Evolutionary conservation across 2,888 invertebrate genomes (phyloP).

Genomic region (Polyploca ridens): DNA sequence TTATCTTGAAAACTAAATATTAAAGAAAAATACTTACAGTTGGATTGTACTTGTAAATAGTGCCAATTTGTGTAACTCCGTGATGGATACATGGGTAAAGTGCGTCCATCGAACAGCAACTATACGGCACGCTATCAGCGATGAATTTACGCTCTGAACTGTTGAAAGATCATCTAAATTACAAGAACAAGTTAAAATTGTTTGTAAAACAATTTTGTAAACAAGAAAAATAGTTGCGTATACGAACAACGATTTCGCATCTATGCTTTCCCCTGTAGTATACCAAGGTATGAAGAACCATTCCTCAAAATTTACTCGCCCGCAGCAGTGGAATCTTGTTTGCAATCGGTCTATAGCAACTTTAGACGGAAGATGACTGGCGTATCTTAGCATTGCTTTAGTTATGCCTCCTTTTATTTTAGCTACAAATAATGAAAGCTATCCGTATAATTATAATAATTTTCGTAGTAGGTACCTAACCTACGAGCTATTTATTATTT

Average conservation of each 20-base stretch:
- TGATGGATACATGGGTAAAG: constrained; percentile 85
- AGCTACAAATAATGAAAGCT: constrained; percentile 43
- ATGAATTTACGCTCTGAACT: constrained; percentile 67
- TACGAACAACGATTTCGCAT: constrained; percentile 52
- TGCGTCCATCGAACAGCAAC: constrained; percentile 84
- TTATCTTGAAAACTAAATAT: too few species aligned
- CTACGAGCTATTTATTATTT: neutral
- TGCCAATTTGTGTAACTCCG: constrained; percentile 79
- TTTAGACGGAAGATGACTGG: constrained; percentile 80
- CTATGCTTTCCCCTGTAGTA: constrained; percentile 52
- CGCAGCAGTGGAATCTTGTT: constrained; percentile 86
- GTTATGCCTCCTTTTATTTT: constrained; percentile 83
- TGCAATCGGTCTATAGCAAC: constrained; percentile 84
- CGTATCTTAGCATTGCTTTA: constrained; percentile 84
- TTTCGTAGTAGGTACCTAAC: too few species aligned
- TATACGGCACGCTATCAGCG: constrained; percentile 85
- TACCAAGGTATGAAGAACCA: constrained; percentile 87
- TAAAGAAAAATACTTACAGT: constrained; percentile 44
- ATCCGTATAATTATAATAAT: too few species aligned
- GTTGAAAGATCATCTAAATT: constrained; percentile 17
- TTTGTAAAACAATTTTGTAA: neutral
- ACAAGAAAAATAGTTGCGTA: neutral
- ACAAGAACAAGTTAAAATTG: neutral
- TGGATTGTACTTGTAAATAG: constrained; percentile 82
- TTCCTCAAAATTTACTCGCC: constrained; percentile 84